Evolutionary conservation across 1,140 invertebrate species (phyloP).

Genomic region (Eumeta japonica): DNA sequence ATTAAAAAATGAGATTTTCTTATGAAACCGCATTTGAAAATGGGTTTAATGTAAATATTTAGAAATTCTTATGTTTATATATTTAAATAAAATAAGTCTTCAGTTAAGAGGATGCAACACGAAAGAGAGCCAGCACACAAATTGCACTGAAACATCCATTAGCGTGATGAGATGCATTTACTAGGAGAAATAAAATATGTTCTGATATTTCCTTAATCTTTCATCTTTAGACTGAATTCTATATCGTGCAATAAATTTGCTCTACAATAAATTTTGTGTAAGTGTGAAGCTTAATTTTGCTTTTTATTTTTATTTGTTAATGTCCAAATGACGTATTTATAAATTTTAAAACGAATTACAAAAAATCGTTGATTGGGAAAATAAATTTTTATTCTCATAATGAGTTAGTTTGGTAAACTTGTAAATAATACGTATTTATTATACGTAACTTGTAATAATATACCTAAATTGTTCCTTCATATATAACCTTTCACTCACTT

Average conservation of each 20-base stretch:
- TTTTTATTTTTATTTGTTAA: neutral
- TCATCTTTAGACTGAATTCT: conserved; percentile 9
- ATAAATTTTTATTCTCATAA: no score
- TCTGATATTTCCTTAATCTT: no score
- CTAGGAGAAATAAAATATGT: no score
- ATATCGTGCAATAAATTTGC: conserved; percentile 2
- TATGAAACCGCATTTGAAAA: neutral
- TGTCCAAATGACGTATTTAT: no score
- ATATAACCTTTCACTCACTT: no score
- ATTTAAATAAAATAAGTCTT: neutral
- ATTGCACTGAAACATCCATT: conserved; percentile 24
- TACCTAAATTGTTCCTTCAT: no score
- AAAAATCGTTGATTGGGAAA: no score
- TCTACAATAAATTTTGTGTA: conserved; percentile 2
- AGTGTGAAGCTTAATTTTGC: conserved; percentile 2
- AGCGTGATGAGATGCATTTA: conserved; percentile 23
- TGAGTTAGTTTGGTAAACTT: no score
- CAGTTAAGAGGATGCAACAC: neutral
- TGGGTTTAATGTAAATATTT: neutral
- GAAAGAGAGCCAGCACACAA: conserved; percentile 3
- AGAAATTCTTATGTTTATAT: neutral
- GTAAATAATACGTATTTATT: no score
- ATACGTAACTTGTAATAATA: no score
- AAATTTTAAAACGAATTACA: no score
- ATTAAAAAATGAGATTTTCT: no score